Base-by-base conservation (phyloP, 1,140 invertebrate genomes). In the Stegodyphus dumicola region DNA sequence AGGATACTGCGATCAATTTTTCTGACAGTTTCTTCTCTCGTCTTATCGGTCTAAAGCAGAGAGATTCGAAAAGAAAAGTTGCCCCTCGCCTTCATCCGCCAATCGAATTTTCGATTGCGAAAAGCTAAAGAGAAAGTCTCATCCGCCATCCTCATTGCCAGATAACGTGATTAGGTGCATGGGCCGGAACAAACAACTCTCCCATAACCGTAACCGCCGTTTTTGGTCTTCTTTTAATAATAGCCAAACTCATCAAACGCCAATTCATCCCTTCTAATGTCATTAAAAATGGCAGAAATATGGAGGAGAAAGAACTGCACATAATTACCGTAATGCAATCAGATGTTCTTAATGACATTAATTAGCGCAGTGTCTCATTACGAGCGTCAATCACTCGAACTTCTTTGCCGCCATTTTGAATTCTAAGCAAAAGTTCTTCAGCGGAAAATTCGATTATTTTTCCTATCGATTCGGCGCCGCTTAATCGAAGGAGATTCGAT, bases 221-320 rank as follows among this genome's bases (percentile, higher is more conserved):
- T 11, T 6, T 33, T 33, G 33, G 33, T 33, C 15, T 60, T 60
- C 15, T 60, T 60, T 60, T 15, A 11, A 60, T 15, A 15, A 60
- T 60, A 53, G 65, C 7, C 53, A 56, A 71, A 73, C 70, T 33
- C 78, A 81, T 83, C 80, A 83, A 83, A 83, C 56, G 71, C 78
- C 11, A 7, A 15, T 80, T 69, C 60, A 17, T 33, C 33, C 54
- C 51, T 51, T 83, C 60, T 64, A 66, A 83, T 75, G 66, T 48
- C 80, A 83, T 83, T 83, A 83, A 64, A 71, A 70, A 80, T 51
- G 78, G 80, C 80, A 83, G 80, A 83, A 83, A 83, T 75, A 83
- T 83, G 71, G 80, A 48, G 70, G 80, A 53, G 53, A 33, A 33
- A 33, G 33, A 67, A 53, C 60, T 48, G 52, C 67, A 52, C 70